Conservation (phyloP, 2,797 vertebrate genomes). For the Poeciliopsis presidionis region DNA sequence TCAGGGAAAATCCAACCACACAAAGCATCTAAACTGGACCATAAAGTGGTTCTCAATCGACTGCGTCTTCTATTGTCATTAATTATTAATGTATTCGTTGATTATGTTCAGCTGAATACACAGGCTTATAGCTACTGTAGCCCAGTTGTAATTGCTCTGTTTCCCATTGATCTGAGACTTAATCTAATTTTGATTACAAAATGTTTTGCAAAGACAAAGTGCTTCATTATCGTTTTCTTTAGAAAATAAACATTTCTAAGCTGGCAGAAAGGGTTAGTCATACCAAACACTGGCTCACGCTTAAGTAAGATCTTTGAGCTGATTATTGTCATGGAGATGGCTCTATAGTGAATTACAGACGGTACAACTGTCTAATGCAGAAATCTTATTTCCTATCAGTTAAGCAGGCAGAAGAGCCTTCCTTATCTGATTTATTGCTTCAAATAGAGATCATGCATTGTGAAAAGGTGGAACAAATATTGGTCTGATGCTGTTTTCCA, state of each 20-base stretch:
- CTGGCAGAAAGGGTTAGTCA: neutral
- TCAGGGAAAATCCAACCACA: neutral
- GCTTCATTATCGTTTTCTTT: neutral
- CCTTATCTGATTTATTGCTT: neutral
- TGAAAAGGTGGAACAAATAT: neutral
- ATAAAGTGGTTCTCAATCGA: neutral
- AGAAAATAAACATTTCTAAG: neutral
- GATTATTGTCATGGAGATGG: neutral
- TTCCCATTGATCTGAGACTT: neutral
- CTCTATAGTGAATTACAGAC: neutral
- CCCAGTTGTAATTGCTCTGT: neutral
- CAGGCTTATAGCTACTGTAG: neutral
- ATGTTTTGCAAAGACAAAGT: neutral
- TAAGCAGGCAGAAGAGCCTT: neutral
- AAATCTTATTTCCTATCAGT: conserved; percentile 15
- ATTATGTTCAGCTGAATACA: neutral
- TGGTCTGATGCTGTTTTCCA: neutral
- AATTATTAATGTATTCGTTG: conserved; percentile 26
- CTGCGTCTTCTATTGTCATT: neutral
- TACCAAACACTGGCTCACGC: neutral
- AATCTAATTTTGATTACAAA: neutral
- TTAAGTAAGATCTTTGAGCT: neutral
- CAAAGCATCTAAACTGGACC: neutral
- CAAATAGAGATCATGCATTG: neutral
- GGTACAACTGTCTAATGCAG: neutral